Evolutionary conservation across 2,888 invertebrate genomes (phyloP), one percentile per base, ranked within the genome.

Genomic region (Eupithecia exiguata): DNA sequence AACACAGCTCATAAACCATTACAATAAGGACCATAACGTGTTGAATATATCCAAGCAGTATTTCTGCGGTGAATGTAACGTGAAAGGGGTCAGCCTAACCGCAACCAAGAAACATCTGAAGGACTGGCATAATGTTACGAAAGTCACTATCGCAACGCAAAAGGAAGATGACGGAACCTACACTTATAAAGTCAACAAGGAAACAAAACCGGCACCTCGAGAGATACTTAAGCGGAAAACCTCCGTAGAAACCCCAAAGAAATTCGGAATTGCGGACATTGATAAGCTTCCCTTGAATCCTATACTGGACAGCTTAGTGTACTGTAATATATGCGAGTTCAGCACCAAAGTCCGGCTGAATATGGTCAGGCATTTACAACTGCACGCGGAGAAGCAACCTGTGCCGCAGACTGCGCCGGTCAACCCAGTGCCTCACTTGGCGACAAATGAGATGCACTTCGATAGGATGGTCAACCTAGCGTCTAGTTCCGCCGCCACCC

Each of bases 381-480:
- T 95, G 76, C 98, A 98, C 86, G 95, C 93, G 16, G 93, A 95
- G 70, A 95, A 95, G 78, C 95, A 96, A 77, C 94, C 94, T 0
- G 96, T 96, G 10, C 96, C 97, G 0, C 95, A 95, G 71, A 95
- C 95, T 0, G 96, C 96, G 18, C 97, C 97, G 0, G 96, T 97
- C 0, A 98, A 98, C 92, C 97, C 97, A 0, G 97, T 98, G 9
- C 97, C 97, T 0, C 97, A 96, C 85, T 91, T 97, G 53, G 96
- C 97, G 80, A 96, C 96, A 61, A 96, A 96, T 79, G 97, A 97
- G 84, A 96, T 95, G 80, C 97, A 97, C 95, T 98, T 97, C 84
- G 97, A 98, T 87, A 97, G 96, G 87, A 98, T 98, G 98, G 95
- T 96, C 0, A 98, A 98, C 87, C 94, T 97, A 25, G 97, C 98